A percentile compares a stretch with the other conserved stretches of the same genome.
Evolutionary conservation across 37 sponge, comb jelly and placozoan species (phyloP).

Genomic region (Oopsacas minuta): DNA sequence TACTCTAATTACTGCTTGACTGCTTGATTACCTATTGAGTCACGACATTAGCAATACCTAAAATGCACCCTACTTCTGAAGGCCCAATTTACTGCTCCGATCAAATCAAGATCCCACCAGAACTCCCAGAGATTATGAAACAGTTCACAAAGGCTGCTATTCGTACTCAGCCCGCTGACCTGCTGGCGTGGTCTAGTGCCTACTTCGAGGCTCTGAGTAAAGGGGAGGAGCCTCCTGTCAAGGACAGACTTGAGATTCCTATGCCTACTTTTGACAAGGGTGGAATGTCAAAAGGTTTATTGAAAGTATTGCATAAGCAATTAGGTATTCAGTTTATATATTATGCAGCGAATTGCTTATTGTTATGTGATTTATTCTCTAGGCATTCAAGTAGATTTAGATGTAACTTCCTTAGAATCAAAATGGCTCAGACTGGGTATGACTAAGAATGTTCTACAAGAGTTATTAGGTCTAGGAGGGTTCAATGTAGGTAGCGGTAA

Average conservation of each 20-base stretch:
- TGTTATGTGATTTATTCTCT: background rate
- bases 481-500: background rate
- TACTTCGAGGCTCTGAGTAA: constrained; percentile 72
- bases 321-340: no score
- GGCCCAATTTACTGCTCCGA: constrained; percentile 87
- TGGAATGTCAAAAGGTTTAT: constrained; percentile 48
- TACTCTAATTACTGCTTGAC: no score
- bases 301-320: constrained; percentile 81
- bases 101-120: constrained; percentile 88
- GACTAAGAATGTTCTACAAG: constrained; percentile 24
- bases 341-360: no score
- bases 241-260: constrained; percentile 51
- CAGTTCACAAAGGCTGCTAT: constrained; percentile 98
- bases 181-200: constrained; percentile 79
- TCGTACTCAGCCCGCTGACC: constrained; percentile 81
- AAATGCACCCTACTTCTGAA: constrained; percentile 42
- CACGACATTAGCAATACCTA: no score
- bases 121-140: constrained; percentile 79
- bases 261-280: constrained; percentile 31
- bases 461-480: constrained; percentile 40
- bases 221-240: constrained; percentile 73
- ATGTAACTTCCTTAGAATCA: constrained; percentile 1
- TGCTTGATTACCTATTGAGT: no score
- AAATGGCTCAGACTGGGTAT: constrained; percentile 52
- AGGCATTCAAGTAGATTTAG: background rate